Evolutionary conservation across 30 jellyfish, hydroid and myxozoan genomes (phyloP).

Genomic region (Mastigias papua): DNA sequence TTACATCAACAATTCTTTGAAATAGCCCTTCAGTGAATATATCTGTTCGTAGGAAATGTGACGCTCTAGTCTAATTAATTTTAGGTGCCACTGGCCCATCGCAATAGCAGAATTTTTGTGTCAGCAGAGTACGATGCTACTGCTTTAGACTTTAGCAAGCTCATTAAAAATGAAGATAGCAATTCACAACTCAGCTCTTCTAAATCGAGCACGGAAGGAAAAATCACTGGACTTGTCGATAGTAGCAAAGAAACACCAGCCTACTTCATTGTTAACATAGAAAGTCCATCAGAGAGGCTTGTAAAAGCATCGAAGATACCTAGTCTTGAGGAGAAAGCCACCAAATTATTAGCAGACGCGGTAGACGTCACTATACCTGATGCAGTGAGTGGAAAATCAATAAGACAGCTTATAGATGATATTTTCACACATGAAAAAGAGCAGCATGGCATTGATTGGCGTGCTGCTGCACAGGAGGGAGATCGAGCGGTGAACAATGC

Average conservation of each 20-base stretch:
- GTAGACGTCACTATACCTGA: not conserved
- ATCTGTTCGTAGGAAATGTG: too few relatives aligned
- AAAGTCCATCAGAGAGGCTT: not conserved
- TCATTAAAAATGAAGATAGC: not conserved
- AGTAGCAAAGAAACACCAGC: not conserved
- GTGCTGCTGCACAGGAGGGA: constrained; percentile 38
- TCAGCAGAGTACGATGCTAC: not conserved
- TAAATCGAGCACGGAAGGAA: not conserved
- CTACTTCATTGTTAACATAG: not conserved
- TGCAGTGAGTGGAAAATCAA: constrained; percentile 30
- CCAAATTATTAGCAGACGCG: not conserved
- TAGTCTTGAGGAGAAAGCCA: constrained; percentile 15
- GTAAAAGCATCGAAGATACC: not conserved
- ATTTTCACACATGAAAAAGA: constrained; percentile 30
- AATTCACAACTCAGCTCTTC: constrained; percentile 16
- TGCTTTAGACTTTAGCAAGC: not conserved
- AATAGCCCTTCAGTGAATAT: too few relatives aligned
- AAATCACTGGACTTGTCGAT: constrained; percentile 3
- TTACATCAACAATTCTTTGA: too few relatives aligned
- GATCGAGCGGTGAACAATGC: constrained; percentile 26
- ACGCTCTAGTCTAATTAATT: too few relatives aligned
- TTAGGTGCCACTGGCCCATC: constrained; percentile 23
- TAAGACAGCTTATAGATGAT: constrained; percentile 20
- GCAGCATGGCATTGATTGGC: constrained; percentile 66
- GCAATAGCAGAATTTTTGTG: constrained; percentile 2